Evolutionary conservation across 37 sponge, comb jelly and placozoan genomes (phyloP).

Genomic region (Chondrosia reniformis): DNA sequence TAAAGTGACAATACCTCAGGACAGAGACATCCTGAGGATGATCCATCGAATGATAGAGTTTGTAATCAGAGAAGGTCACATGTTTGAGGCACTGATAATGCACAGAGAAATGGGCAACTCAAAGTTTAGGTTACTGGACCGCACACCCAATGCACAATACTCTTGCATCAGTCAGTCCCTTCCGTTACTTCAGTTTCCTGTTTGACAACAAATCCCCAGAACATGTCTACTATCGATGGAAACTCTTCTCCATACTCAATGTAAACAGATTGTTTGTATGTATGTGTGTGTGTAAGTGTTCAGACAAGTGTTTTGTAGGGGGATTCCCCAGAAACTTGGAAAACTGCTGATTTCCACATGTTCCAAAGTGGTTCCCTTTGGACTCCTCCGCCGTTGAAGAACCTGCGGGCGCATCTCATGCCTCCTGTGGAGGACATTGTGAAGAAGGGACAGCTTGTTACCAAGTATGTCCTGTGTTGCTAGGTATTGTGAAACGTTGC

Average conservation of each 20-base stretch:
- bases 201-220: conserved; percentile 90
- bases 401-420: conserved; percentile 49
- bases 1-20: conserved; percentile 82
- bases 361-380: conserved; percentile 95
- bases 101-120: conserved; percentile 88
- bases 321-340: conserved; percentile 93
- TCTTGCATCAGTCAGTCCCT: background rate
- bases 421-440: conserved; percentile 64
- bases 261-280: conserved; percentile 28
- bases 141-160: background rate
- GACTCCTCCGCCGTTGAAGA: conserved; percentile 93
- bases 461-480: conserved; percentile 44
- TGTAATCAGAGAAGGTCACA: conserved; percentile 95
- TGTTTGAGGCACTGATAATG: conserved; percentile 99
- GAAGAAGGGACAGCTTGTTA: conserved; percentile 79
- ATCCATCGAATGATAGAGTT: conserved; percentile 97
- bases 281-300: background rate
- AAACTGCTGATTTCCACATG: conserved; percentile 92
- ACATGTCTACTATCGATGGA: conserved; percentile 98
- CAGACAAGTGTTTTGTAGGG: conserved; percentile 52
- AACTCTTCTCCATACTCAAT: conserved; percentile 93
- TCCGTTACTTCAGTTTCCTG: conserved; percentile 63
- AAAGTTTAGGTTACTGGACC: conserved; percentile 57
- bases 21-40: conserved; percentile 54
- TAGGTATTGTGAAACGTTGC: no score